phyloP scores from a whole-genome alignment of 2,797 vertebrate genomes.

The Onychomys leucogaster region DNA sequence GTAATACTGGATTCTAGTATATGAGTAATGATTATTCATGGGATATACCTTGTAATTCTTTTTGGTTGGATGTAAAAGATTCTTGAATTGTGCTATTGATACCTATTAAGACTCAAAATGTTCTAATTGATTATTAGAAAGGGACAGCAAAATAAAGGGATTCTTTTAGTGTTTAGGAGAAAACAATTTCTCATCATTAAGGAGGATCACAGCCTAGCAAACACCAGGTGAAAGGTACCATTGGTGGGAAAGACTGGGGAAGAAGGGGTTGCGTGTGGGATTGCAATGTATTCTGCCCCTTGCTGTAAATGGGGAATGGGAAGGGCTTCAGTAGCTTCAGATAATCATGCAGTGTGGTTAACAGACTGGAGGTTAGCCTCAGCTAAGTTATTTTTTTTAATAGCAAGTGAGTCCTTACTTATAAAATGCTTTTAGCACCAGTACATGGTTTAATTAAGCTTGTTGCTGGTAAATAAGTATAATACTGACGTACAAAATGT shows the following conservation, averaged over 20 bases:
- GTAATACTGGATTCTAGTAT: background rate
- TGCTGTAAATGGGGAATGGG: rapidly evolving
- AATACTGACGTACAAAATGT: background rate
- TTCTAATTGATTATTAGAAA: background rate
- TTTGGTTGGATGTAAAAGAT: background rate
- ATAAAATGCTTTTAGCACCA: background rate
- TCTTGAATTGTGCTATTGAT: background rate
- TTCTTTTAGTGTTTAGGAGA: background rate
- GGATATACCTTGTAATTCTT: background rate
- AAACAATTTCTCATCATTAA: background rate
- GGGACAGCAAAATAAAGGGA: background rate
- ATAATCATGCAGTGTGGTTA: background rate
- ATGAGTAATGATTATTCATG: background rate
- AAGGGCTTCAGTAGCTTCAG: background rate
- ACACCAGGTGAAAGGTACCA: background rate
- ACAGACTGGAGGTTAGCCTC: background rate
- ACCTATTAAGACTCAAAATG: background rate
- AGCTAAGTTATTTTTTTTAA: background rate
- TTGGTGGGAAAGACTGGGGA: background rate
- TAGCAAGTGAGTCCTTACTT: background rate
- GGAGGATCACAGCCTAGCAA: background rate
- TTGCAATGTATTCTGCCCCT: background rate
- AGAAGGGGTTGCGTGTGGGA: background rate
- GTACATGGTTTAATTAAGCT: background rate
- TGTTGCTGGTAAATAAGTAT: background rate